Base-by-base conservation (phyloP, 2,113 vertebrate genomes). In the Colistium nudipinnis region DNA sequence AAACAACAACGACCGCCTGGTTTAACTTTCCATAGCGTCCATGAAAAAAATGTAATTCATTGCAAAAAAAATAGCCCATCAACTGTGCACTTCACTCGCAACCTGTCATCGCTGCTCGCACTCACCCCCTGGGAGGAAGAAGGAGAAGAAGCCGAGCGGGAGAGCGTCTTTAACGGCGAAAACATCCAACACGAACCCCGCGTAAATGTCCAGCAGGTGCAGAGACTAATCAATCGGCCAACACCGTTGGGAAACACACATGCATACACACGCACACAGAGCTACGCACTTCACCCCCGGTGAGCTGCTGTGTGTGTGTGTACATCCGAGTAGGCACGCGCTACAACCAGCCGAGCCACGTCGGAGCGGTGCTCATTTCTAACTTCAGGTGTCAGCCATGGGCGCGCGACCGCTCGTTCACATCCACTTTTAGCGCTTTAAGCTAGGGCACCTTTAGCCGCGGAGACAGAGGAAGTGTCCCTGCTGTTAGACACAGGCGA, bases 281-380 rank as follows among this genome's bases (percentile, higher is more conserved):
- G 33, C 82, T 88, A 82, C 84, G 88, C 86, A 88, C 86, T 89
- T 88, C 39, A 54, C 73, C 19, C 51, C 61, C 70, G 4, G 35
- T 49, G 78, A 66, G 67, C 68, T 16, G 78, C 31, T 5, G 70
- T 70, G 51, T 28, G 7, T 56, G 27, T 47, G 47, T 0, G 53
- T 55, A 48, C n/a, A n/a, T n/a, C n/a, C n/a, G n/a, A n/a, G n/a
- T n/a, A n/a, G n/a, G n/a, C n/a, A n/a, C 70, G 39, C 59, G 4
- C 61, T 64, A 70, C 74, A 73, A 67, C 65, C 65, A 63, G 60
- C 72, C 51, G 54, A 76, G 60, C 80, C 51, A 43, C 66, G n/a
- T n/a, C n/a, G n/a, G n/a, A n/a, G n/a, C 5, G 54, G 31, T 14
- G 66, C 25, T 62, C 66, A 20, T 20, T n/a, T n/a, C n/a, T n/a